Conservation (phyloP, 2,113 vertebrate genomes). For the Prunella himalayana region DNA sequence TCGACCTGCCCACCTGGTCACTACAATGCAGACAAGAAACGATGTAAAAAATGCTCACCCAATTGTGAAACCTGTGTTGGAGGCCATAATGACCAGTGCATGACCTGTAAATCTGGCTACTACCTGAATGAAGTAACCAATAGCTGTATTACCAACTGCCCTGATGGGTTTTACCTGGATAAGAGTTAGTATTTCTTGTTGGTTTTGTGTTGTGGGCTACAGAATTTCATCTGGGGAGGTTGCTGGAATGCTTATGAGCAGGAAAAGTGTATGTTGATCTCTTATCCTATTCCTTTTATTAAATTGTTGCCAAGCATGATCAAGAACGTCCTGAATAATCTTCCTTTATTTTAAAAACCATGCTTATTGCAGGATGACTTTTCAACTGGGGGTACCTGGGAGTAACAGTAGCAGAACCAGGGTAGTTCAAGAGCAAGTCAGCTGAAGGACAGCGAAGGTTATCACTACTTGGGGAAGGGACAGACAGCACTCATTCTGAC, state of each 20-base stretch:
- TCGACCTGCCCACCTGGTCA: constrained; percentile 91
- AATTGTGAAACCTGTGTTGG: constrained; percentile 91
- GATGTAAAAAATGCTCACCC: constrained; percentile 93
- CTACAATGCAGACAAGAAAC: constrained; percentile 92
- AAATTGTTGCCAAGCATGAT: background rate
- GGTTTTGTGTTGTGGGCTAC: background rate
- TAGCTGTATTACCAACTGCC: constrained; percentile 84
- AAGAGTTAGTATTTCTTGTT: constrained; percentile 75
- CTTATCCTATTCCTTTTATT: background rate
- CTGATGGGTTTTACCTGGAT: constrained; percentile 87
- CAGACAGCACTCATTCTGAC: background rate
- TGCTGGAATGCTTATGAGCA: background rate
- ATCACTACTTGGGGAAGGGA: background rate
- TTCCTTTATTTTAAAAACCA: background rate
- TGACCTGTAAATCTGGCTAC: constrained; percentile 87
- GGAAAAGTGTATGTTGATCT: background rate
- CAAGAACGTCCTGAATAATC: background rate
- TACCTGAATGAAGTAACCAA: constrained; percentile 89
- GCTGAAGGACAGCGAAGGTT: background rate
- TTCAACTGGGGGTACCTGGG: background rate
- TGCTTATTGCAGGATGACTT: background rate
- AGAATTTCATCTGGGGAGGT: background rate
- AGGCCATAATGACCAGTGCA: constrained; percentile 90
- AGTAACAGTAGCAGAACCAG: background rate
- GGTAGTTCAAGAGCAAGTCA: background rate